These are phyloP conservation scores for Acanthosoma haemorrhoidale DNA, from an alignment of 2,888 invertebrate genomes.

Conservation along the genomic window DNA sequence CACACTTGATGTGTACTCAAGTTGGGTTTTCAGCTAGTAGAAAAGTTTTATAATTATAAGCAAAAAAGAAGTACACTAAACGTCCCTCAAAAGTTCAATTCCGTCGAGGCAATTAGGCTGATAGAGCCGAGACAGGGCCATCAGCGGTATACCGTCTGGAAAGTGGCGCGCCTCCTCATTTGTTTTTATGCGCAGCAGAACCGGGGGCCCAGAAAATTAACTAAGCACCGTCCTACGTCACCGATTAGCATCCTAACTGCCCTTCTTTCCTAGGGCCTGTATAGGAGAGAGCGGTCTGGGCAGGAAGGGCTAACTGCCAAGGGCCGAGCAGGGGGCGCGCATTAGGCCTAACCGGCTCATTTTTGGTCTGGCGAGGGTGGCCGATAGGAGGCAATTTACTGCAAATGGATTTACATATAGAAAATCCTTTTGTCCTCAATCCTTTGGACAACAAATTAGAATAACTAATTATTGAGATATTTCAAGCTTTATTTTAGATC, in stretches of 20 bases:
- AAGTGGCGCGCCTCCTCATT: neutral
- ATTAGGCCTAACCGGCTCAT: neutral
- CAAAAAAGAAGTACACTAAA: neutral
- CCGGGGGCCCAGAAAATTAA: neutral
- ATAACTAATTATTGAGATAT: too few species aligned
- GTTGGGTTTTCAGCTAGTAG: neutral
- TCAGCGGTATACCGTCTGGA: constrained; percentile 12
- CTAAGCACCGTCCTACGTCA: neutral
- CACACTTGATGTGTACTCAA: neutral
- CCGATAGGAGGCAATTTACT: too few species aligned
- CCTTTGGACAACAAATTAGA: too few species aligned
- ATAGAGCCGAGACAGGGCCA: neutral
- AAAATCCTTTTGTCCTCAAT: too few species aligned
- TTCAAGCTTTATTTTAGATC: too few species aligned
- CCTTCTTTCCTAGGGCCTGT: neutral
- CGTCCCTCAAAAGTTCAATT: neutral
- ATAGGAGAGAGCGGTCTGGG: too few species aligned
- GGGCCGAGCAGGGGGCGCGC: neutral
- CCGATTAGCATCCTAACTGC: neutral
- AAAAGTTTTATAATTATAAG: neutral
- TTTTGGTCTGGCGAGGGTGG: too few species aligned
- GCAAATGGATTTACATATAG: too few species aligned
- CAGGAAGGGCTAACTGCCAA: too few species aligned
- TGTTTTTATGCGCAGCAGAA: neutral
- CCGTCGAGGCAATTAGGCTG: neutral